phyloP scores from a whole-genome alignment of 2,797 vertebrate species.

The Brachymystax lenok region DNA sequence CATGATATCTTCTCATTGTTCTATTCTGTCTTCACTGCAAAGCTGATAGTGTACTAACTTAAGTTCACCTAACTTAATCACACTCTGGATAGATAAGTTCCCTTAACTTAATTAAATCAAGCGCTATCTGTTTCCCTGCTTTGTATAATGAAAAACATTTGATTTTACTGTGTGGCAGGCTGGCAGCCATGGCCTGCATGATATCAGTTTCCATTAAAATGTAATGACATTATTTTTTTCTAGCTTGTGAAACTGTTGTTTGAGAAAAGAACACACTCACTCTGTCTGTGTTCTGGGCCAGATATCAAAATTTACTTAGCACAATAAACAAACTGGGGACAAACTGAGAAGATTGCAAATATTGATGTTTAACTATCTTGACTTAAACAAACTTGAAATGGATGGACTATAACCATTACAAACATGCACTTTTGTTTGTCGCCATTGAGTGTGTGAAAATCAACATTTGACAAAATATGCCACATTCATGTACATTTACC shows the following conservation, averaged over 20 bases:
- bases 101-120: background rate
- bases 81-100: background rate
- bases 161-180: too few relatives aligned
- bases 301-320: conserved; percentile 49
- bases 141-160: background rate
- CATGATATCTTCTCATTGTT: conserved; percentile 47
- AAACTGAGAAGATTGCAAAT: conserved; percentile 55
- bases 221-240: conserved; percentile 43
- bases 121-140: background rate
- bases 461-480: too few relatives aligned
- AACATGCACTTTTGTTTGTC: too few relatives aligned
- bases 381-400: background rate
- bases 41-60: conserved; percentile 44
- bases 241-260: conserved; percentile 55
- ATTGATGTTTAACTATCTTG: conserved; percentile 40
- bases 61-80: background rate
- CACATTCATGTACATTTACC: too few relatives aligned
- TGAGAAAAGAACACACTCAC: conserved; percentile 34
- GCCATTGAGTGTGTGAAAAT: background rate
- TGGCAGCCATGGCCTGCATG: conserved; percentile 37
- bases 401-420: background rate
- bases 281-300: conserved; percentile 34
- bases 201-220: conserved; percentile 20
- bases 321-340: conserved; percentile 42
- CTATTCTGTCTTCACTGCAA: conserved; percentile 42